Percentiles rank a stretch among this genome's conserved stretches.
These are phyloP conservation scores for Percopsis omiscomaycus DNA, from an alignment of 2,797 vertebrate species.

Conservation along the genomic window DNA sequence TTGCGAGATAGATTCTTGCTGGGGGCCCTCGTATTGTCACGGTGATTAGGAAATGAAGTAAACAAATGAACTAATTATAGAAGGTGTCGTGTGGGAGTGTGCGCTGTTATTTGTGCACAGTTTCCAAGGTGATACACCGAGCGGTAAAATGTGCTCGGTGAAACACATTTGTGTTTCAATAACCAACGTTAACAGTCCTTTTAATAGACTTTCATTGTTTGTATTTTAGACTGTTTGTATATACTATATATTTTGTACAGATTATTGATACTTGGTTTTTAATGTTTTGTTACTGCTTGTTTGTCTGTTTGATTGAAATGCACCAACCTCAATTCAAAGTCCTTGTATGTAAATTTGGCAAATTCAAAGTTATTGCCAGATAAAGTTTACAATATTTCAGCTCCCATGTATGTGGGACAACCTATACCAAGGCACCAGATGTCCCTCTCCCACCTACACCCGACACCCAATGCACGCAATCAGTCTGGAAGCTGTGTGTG, in stretches of 20 bases:
- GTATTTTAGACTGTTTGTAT: no score
- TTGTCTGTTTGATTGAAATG: neutral
- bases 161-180: slow-evolving; percentile 15
- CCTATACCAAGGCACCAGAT: slow-evolving; percentile 42
- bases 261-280: neutral
- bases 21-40: slow-evolving; percentile 46
- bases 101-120: slow-evolving; percentile 5
- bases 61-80: slow-evolving; percentile 47
- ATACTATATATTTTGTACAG: neutral
- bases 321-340: no score
- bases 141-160: no score
- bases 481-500: slow-evolving; percentile 4
- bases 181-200: slow-evolving; percentile 32
- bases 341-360: no score
- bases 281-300: neutral
- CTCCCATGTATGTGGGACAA: slow-evolving; percentile 11
- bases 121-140: slow-evolving; percentile 28
- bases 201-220: no score
- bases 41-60: slow-evolving; percentile 50
- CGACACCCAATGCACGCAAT: neutral
- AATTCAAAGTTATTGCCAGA: neutral
- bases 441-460: slow-evolving; percentile 50
- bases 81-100: slow-evolving; percentile 9
- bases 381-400: neutral
- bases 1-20: slow-evolving; percentile 45